These are phyloP conservation scores for Styela clava DNA, from an alignment of 23 tunicate species.

Conservation along the genomic window DNA sequence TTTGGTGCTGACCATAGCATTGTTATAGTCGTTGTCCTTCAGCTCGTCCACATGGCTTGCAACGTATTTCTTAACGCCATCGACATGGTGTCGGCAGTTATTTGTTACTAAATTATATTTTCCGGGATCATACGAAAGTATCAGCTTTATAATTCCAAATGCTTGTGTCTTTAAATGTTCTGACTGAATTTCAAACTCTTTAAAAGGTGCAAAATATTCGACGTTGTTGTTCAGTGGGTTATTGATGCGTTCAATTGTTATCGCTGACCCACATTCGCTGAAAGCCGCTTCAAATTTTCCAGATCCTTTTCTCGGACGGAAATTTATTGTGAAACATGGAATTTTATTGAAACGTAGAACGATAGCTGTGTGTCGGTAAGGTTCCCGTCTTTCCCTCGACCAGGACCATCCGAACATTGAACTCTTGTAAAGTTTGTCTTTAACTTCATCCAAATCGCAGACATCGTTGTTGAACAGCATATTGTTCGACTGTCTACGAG, in stretches of 20 bases:
- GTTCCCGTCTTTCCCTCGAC: not conserved
- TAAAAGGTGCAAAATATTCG: not conserved
- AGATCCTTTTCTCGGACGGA: not conserved
- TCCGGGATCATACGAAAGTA: not conserved
- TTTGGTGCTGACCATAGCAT: not conserved
- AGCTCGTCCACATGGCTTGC: not conserved
- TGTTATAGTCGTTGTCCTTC: not conserved
- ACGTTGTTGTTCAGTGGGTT: not conserved
- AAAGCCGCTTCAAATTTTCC: not conserved
- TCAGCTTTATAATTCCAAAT: not conserved
- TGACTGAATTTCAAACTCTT: not conserved
- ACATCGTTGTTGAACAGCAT: not conserved
- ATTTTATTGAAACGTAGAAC: not conserved
- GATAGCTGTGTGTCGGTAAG: conserved; percentile 1
- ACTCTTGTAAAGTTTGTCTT: not conserved
- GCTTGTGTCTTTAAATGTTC: not conserved
- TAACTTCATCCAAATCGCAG: not conserved
- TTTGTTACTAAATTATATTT: not conserved
- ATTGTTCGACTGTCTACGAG: no score
- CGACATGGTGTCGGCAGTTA: not conserved
- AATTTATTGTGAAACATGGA: not conserved
- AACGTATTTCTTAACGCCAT: not conserved
- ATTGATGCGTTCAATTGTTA: not conserved
- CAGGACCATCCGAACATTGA: not conserved
- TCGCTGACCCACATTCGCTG: not conserved